Percentiles rank a stretch among this genome's conserved stretches.
phyloP scores from a whole-genome alignment of 2,888 invertebrate genomes.

The Lepidocyrtoides sp. region DNA sequence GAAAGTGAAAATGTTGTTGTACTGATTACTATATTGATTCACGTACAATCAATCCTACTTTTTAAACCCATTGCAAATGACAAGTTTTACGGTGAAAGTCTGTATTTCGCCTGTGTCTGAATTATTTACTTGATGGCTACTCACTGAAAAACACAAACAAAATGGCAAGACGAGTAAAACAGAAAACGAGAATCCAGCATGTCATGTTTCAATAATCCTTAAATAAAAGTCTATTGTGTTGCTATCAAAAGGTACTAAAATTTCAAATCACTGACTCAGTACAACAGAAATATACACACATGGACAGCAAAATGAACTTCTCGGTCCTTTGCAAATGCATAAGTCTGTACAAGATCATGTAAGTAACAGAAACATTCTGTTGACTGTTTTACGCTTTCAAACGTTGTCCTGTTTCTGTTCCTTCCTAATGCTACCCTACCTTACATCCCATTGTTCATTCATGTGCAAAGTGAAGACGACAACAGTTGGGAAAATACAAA shows the following conservation, averaged over 20 bases:
- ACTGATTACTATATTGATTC: not conserved
- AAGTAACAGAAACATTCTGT: constrained; percentile 29
- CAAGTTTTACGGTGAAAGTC: not conserved
- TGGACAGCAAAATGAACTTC: not conserved
- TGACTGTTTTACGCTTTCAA: constrained; percentile 23
- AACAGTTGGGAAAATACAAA: constrained; percentile 43
- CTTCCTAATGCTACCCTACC: not conserved
- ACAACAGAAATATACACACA: not conserved
- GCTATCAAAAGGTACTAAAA: constrained; percentile 43
- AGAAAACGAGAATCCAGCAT: not conserved
- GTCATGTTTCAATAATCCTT: constrained; percentile 34
- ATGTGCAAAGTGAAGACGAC: constrained; percentile 64
- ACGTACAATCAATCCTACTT: not conserved
- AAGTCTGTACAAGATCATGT: not conserved
- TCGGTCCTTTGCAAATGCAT: not conserved
- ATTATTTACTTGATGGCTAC: constrained; percentile 38
- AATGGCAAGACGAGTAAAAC: not conserved
- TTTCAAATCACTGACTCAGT: constrained; percentile 1
- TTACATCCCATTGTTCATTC: constrained; percentile 43
- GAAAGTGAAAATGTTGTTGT: not conserved
- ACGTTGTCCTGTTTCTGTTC: not conserved
- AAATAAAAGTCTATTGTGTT: constrained; percentile 29
- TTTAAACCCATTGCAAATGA: not conserved
- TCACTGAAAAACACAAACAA: not conserved
- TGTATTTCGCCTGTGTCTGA: not conserved